Percentiles rank a stretch among this genome's conserved stretches.
Conservation (phyloP, 2,113 vertebrate genomes). For the Nanorana parkeri region DNA sequence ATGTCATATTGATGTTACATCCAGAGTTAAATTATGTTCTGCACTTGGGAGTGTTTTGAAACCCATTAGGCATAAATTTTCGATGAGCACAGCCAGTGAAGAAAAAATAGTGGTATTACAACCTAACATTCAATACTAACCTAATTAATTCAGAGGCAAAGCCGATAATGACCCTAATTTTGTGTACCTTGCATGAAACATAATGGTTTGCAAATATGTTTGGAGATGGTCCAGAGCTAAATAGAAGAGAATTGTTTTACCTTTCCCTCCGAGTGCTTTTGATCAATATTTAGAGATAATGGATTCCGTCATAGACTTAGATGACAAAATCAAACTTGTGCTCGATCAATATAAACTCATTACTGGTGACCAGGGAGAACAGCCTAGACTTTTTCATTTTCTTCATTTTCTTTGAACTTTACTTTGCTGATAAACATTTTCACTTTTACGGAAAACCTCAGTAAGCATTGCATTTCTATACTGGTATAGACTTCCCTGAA, state of each 20-base stretch:
- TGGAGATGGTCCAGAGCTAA: slow-evolving; percentile 54
- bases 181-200: slow-evolving; percentile 53
- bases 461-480: not conserved
- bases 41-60: slow-evolving; percentile 36
- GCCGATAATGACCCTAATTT: slow-evolving; percentile 56
- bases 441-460: slow-evolving; percentile 1
- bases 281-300: slow-evolving; percentile 57
- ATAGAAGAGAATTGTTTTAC: slow-evolving; percentile 53
- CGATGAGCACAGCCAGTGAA: slow-evolving; percentile 25
- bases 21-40: slow-evolving; percentile 46
- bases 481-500: not conserved
- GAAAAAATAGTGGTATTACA: slow-evolving; percentile 44
- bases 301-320: slow-evolving; percentile 58
- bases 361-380: slow-evolving; percentile 54
- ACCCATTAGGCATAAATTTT: slow-evolving; percentile 47
- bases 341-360: slow-evolving; percentile 57
- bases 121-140: slow-evolving; percentile 44
- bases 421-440: slow-evolving; percentile 48
- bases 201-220: slow-evolving; percentile 53
- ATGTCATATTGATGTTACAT: slow-evolving; percentile 50
- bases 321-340: slow-evolving; percentile 55
- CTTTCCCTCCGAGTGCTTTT: slow-evolving; percentile 54
- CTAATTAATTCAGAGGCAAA: slow-evolving; percentile 50
- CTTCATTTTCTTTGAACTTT: slow-evolving; percentile 40
- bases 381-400: slow-evolving; percentile 13